Evolutionary conservation across 2,888 invertebrate species (phyloP), one percentile per base, ranked within the genome.

Genomic region (Cheilosia impressa): DNA sequence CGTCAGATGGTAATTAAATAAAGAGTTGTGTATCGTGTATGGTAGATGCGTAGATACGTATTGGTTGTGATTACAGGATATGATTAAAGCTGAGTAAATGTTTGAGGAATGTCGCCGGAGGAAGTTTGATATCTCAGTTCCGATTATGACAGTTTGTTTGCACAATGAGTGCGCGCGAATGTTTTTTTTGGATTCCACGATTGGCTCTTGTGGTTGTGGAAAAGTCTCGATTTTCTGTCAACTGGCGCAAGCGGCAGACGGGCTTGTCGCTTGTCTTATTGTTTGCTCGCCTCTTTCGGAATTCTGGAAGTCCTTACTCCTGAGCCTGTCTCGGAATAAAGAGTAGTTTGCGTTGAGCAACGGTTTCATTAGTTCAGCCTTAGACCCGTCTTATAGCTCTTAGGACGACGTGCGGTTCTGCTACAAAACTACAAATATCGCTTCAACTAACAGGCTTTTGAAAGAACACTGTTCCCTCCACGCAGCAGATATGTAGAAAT

Each of bases 31-130:
- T 31, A 0, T 72, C 9, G 31, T 31, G 31, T 31, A 0, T 9
- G 34, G 17, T 38, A 31, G 72, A 72, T 68, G 41, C 34, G 27
- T 60, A 22, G 78, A 63, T 57, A 57, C 27, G 73, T 60, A 68
- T 83, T 79, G 15, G 62, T 34, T 34, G 34, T 58, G 79, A 73
- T 83, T 73, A 47, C 83, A 83, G 83, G 83, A 83, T 68, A 72
- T 68, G 78, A 72, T 78, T 57, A 62, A 79, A 83, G 78, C 83
- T 78, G 83, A 19, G 17, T 45, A 83, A 83, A 83, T 73, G 53
- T 82, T 82, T 72, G 24, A n/a, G 7, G 7, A 31, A 13, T 19
- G 31, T 53, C 34, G 31, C 53, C 34, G 7, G 7, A 41, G 58
- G 50, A 69, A 58, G 71, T 71, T 58, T 24, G 50, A 13, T 13